These are phyloP conservation scores for Salvelinus namaycush DNA, from an alignment of 2,113 vertebrate species.

Conservation along the genomic window DNA sequence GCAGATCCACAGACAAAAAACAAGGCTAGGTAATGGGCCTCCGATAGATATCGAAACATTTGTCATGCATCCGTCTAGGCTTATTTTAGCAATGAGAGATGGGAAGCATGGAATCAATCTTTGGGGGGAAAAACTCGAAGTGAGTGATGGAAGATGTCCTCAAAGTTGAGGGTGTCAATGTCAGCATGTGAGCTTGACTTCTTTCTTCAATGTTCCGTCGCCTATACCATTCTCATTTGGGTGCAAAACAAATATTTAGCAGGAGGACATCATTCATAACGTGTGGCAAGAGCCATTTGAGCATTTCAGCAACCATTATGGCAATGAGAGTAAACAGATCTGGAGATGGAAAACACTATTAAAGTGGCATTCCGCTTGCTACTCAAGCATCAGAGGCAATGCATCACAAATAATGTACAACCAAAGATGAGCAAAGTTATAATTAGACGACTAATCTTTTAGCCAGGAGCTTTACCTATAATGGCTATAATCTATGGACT, in stretches of 20 bases:
- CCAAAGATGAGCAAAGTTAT: constrained; percentile 59
- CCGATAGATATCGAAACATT: constrained; percentile 65
- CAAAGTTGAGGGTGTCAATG: constrained; percentile 35
- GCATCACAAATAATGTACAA: constrained; percentile 59
- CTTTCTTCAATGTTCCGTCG: constrained; percentile 22
- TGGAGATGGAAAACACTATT: constrained; percentile 68
- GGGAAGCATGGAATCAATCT: constrained; percentile 64
- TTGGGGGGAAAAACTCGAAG: constrained; percentile 45
- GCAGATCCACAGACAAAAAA: constrained; percentile 44
- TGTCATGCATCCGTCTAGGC: constrained; percentile 64
- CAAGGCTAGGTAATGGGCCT: constrained; percentile 57
- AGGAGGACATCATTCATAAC: constrained; percentile 54
- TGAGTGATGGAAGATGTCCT: constrained; percentile 56
- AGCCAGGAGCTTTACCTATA: constrained; percentile 75
- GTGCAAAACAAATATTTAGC: constrained; percentile 43
- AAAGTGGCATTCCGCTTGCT: constrained; percentile 59
- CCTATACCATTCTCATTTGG: constrained; percentile 15
- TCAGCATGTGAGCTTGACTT: constrained; percentile 26
- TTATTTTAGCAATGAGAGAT: constrained; percentile 67
- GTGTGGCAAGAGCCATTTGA: constrained; percentile 47
- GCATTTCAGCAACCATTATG: constrained; percentile 61
- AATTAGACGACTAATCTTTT: constrained; percentile 73
- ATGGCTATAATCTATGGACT: constrained; percentile 70
- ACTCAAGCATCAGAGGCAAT: constrained; percentile 65
- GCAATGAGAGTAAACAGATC: constrained; percentile 65